Base-by-base conservation (phyloP, 2,888 invertebrate genomes). In the Callyntrura sp. region DNA sequence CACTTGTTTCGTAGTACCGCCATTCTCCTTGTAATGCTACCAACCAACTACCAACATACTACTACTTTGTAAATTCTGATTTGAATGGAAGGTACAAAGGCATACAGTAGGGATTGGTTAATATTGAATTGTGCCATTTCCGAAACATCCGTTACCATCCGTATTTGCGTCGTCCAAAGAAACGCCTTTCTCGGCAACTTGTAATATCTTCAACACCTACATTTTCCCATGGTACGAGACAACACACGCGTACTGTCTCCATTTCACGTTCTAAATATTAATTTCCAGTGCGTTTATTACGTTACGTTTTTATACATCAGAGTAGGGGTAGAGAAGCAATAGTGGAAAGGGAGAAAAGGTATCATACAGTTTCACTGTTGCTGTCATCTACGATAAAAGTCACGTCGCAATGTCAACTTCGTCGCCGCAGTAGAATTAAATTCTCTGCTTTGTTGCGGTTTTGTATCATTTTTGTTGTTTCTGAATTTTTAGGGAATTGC, bases 211-310 rank as follows among this genome's bases (percentile, higher is more conserved):
- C 23, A 20, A 48, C n/a, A n/a, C 70, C 20, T 35, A 70, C 20
- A 70, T 20, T 25, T 6, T 8, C n/a, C n/a, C n/a, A n/a, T n/a
- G n/a, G n/a, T n/a, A n/a, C n/a, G n/a, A n/a, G n/a, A n/a, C n/a
- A n/a, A n/a, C n/a, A n/a, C n/a, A n/a, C n/a, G n/a, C n/a, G n/a
- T 8, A 68, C 68, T n/a, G 68, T n/a, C 45, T 48, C 51, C 51
- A 73, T 73, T 73, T 73, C 20, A 48, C 51, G 25, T 73, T 14
- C 48, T 48, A 73, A 73, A 73, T 48, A 73, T 73, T 73, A 23
- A 73, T 73, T 73, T 48, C 45, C 20, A 73, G 11, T 14, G n/a
- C 51, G 8, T 51, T 73, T 73, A 73, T 51, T 73, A n/a, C 35
- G 8, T 25, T 35, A 51, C 25, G 73, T 73, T 51, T 14, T n/a